These are phyloP conservation scores for Hypocryptadius cinnamomeus DNA, from an alignment of 2,113 vertebrate genomes.

Conservation along the genomic window DNA sequence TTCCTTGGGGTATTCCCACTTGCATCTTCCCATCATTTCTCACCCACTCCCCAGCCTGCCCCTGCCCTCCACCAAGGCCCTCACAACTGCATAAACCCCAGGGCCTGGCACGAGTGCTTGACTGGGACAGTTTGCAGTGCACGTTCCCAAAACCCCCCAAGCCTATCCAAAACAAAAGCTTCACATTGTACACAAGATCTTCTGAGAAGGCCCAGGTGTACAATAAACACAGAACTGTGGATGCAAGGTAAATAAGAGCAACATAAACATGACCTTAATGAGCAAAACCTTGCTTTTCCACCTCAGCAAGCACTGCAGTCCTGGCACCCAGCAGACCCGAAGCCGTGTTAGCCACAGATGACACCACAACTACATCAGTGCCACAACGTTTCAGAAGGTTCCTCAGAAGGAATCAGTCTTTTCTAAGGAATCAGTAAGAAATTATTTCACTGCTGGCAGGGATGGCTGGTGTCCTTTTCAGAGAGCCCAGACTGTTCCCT, in stretches of 20 bases:
- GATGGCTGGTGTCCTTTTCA: not conserved
- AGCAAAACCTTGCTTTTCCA: not conserved
- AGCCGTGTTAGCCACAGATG: not conserved
- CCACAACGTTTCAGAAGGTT: not conserved
- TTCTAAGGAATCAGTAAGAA: not conserved
- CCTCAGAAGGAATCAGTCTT: not conserved
- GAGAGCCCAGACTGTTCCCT: not conserved
- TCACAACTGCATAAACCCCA: no score
- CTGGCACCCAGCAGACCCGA: not conserved
- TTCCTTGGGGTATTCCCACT: not conserved
- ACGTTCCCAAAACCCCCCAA: rapidly evolving
- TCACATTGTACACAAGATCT: not conserved
- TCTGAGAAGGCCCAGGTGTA: not conserved
- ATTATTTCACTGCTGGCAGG: not conserved
- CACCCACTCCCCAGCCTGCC: rapidly evolving
- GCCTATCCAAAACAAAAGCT: not conserved
- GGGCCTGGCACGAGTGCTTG: rapidly evolving
- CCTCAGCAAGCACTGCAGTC: not conserved
- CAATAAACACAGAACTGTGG: not conserved
- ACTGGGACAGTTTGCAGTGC: rapidly evolving
- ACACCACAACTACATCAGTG: not conserved
- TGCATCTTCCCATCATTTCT: not conserved
- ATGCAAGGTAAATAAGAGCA: not conserved
- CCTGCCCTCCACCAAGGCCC: not conserved
- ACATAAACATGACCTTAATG: no score